phyloP scores from a whole-genome alignment of 1,140 invertebrate genomes.

The Magallana gigas region DNA sequence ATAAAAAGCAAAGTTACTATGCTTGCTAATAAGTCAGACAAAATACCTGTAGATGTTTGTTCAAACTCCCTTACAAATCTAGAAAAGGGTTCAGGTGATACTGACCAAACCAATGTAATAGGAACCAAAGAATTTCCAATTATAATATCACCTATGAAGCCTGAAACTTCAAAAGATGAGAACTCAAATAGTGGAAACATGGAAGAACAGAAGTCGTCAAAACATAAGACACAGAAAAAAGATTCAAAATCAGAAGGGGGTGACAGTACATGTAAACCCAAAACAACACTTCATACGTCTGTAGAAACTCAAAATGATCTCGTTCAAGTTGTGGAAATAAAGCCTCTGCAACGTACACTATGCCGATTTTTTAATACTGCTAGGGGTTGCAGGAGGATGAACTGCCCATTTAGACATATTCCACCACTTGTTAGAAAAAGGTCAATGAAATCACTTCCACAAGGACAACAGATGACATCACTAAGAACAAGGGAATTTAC shows the following conservation, averaged over 20 bases:
- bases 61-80: no score
- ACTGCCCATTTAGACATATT: background rate
- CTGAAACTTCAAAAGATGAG: background rate
- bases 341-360: background rate
- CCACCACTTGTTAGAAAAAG: no score
- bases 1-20: background rate
- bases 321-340: background rate
- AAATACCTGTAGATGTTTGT: no score
- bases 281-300: background rate
- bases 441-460: no score
- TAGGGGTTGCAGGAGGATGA: background rate
- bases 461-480: background rate
- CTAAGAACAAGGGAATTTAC: background rate
- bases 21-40: no score
- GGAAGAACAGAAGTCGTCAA: background rate
- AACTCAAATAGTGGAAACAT: background rate
- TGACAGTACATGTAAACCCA: background rate
- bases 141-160: background rate
- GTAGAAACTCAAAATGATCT: background rate
- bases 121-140: background rate
- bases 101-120: background rate
- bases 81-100: no score
- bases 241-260: background rate
- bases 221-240: background rate
- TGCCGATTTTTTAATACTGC: slow-evolving; percentile 5